Conservation (phyloP, 2,113 vertebrate genomes). For the Hassar affinis region DNA sequence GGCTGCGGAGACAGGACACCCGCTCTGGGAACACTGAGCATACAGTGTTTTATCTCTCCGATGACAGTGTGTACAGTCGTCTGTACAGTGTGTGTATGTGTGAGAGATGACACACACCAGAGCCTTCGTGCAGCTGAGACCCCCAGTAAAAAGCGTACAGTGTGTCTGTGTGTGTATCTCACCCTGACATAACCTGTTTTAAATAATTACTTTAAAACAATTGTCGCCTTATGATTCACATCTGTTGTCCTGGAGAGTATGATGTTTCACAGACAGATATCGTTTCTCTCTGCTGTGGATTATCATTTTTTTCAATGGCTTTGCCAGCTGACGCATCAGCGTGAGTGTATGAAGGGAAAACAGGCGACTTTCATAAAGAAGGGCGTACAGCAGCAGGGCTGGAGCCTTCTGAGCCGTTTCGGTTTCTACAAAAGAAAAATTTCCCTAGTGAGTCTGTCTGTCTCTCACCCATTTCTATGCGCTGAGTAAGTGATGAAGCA, state of each 20-base stretch:
- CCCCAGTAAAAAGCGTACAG: slow-evolving; percentile 21
- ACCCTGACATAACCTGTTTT: background rate
- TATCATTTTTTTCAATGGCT: background rate
- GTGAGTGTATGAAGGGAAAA: background rate
- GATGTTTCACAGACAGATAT: background rate
- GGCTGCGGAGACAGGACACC: slow-evolving; percentile 9
- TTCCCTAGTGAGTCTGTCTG: background rate
- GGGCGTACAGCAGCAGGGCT: background rate
- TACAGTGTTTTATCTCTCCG: slow-evolving; percentile 48
- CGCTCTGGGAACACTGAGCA: slow-evolving; percentile 19
- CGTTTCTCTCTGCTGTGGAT: background rate
- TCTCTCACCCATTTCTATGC: slow-evolving; percentile 11
- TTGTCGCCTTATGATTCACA: background rate
- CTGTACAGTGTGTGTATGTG: slow-evolving; percentile 46
- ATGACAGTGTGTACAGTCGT: slow-evolving; percentile 50
- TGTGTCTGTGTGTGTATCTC: slow-evolving; percentile 7
- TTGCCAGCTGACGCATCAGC: background rate
- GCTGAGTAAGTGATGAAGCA: slow-evolving; percentile 26
- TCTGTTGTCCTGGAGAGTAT: background rate
- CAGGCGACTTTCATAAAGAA: background rate
- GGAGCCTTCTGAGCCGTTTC: background rate
- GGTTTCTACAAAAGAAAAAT: background rate
- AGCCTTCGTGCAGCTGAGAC: slow-evolving; percentile 31
- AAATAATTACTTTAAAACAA: background rate
- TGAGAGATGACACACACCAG: slow-evolving; percentile 47